These are phyloP conservation scores for Acleris emargana DNA, from an alignment of 2,888 invertebrate species.

Conservation along the genomic window DNA sequence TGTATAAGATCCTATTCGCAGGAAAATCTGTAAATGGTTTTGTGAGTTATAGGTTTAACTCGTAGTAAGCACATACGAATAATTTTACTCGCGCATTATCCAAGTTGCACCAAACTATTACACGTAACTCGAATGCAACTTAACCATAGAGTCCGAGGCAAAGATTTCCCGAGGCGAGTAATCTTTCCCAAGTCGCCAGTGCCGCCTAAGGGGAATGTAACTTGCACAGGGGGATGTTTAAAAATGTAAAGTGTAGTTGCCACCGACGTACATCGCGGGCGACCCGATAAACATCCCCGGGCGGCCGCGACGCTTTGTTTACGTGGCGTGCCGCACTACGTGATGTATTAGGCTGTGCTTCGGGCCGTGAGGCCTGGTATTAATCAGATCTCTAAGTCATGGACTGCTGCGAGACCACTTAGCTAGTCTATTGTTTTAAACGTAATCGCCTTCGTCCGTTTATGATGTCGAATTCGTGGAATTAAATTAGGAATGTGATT, in stretches of 20 bases:
- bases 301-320: conserved; percentile 60
- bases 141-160: conserved; percentile 18
- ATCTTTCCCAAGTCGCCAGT: conserved; percentile 3
- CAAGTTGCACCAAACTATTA: not conserved
- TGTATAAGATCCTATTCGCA: no score
- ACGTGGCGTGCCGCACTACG: conserved; percentile 50
- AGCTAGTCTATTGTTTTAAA: not conserved
- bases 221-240: conserved; percentile 54
- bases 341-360: conserved; percentile 50
- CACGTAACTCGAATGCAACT: not conserved
- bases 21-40: no score
- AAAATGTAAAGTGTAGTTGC: conserved; percentile 67
- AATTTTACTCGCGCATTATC: no score
- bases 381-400: not conserved
- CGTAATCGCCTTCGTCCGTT: no score
- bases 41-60: no score
- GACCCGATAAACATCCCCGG: conserved; percentile 71
- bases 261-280: conserved; percentile 60
- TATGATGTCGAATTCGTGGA: no score
- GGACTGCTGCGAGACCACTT: no score
- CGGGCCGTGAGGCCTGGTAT: conserved; percentile 4
- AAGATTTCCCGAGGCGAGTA: conserved; percentile 24
- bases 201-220: conserved; percentile 18
- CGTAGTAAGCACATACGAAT: no score
- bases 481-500: no score